These are phyloP conservation scores for Temnothorax rugatulus DNA, from an alignment of 2,888 invertebrate genomes.

Conservation along the genomic window DNA sequence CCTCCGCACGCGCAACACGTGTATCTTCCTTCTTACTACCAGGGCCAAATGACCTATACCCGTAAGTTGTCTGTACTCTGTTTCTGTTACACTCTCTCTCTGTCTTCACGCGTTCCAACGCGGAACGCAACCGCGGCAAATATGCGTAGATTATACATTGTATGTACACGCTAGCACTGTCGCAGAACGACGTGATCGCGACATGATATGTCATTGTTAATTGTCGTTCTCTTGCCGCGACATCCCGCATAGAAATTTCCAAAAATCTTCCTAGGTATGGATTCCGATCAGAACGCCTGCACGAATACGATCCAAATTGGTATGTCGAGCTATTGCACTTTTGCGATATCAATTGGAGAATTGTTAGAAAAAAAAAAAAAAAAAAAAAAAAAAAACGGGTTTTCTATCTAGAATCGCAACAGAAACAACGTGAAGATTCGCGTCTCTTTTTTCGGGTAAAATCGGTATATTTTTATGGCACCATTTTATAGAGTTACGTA, in stretches of 20 bases:
- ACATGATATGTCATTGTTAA: conserved; percentile 1
- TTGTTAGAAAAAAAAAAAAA: no score
- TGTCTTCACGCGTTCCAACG: conserved; percentile 68
- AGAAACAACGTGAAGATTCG: neutral
- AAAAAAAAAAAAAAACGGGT: no score
- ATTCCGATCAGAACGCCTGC: conserved; percentile 4
- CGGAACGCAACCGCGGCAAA: conserved; percentile 60
- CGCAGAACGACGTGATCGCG: conserved; percentile 7
- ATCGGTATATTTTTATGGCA: neutral
- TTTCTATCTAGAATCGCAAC: neutral
- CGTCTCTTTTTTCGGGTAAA: neutral
- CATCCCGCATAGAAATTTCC: conserved; percentile 19
- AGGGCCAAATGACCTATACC: conserved; percentile 92
- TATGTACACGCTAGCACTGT: conserved; percentile 30
- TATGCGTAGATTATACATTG: conserved; percentile 54
- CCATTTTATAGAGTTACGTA: neutral
- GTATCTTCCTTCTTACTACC: conserved; percentile 94
- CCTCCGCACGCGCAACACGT: conserved; percentile 92
- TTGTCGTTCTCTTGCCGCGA: conserved; percentile 14
- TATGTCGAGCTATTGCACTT: neutral
- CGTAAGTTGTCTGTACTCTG: conserved; percentile 89
- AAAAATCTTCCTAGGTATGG: neutral
- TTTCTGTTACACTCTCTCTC: conserved; percentile 70
- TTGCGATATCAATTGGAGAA: neutral
- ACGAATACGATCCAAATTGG: neutral